These are phyloP conservation scores for Anoura caudifer DNA, from an alignment of 2,113 vertebrate species.

Conservation along the genomic window DNA sequence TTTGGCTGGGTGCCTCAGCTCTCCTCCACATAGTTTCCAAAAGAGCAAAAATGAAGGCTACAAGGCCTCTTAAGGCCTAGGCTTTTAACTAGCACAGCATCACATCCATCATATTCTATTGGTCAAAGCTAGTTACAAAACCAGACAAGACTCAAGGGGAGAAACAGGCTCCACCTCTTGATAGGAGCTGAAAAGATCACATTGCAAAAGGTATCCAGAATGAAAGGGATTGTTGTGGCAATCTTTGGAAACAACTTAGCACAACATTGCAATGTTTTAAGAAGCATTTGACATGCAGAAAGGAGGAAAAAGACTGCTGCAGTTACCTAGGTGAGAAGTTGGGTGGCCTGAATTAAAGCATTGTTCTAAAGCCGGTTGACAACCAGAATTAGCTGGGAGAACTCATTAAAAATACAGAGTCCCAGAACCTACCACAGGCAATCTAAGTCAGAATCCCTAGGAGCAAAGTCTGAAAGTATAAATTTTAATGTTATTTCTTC, in stretches of 20 bases:
- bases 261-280: not conserved
- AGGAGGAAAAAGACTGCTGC: not conserved
- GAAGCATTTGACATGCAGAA: not conserved
- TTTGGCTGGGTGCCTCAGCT: not conserved
- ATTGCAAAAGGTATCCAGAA: not conserved
- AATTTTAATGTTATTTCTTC: not conserved
- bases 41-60: not conserved
- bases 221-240: not conserved
- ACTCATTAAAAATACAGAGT: not conserved
- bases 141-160: not conserved
- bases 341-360: not conserved
- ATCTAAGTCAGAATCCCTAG: not conserved
- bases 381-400: not conserved
- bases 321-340: not conserved
- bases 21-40: not conserved
- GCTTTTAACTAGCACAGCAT: not conserved
- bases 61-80: not conserved
- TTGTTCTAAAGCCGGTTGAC: not conserved
- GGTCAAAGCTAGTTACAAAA: constrained; percentile 14
- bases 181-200: not conserved
- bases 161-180: not conserved
- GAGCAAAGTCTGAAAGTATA: not conserved
- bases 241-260: not conserved
- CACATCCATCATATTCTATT: not conserved
- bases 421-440: not conserved